Percentiles rank a stretch among this genome's conserved stretches.
Evolutionary conservation across 1,140 invertebrate species (phyloP).

Genomic region (Panagrolaimus sp.): DNA sequence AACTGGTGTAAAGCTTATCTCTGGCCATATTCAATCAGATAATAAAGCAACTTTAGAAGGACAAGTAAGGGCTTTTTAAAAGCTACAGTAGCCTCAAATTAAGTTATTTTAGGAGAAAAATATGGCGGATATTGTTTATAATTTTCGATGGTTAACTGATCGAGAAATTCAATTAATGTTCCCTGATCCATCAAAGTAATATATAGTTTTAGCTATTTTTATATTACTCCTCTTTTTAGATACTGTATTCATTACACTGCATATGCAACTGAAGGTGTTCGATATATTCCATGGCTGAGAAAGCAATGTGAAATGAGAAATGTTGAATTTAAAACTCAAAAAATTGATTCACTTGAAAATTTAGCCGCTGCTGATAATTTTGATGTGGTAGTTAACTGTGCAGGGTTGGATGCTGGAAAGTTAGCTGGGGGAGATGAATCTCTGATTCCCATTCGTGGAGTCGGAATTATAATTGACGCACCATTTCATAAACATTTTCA

Average conservation of each 20-base stretch:
- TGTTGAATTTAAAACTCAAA: too few relatives aligned
- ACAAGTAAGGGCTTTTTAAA: slow-evolving; percentile 22
- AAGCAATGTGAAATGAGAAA: slow-evolving; percentile 24
- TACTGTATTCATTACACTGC: slow-evolving; percentile 51
- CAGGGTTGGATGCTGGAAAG: slow-evolving; percentile 42
- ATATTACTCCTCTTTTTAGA: slow-evolving; percentile 28
- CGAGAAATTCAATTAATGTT: slow-evolving; percentile 43
- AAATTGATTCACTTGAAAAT: too few relatives aligned
- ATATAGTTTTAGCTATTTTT: slow-evolving; percentile 1
- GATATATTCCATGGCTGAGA: slow-evolving; percentile 48
- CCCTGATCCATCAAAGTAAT: slow-evolving; percentile 26
- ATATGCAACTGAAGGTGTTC: slow-evolving; percentile 47
- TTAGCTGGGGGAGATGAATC: slow-evolving; percentile 30
- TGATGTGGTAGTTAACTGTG: slow-evolving; percentile 49
- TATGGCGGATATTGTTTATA: slow-evolving; percentile 45
- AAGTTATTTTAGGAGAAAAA: slow-evolving; percentile 29
- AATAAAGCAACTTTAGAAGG: slow-evolving; percentile 29
- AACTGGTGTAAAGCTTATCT: slow-evolving; percentile 46
- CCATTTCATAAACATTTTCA: slow-evolving; percentile 43
- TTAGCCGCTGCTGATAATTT: slow-evolving; percentile 30
- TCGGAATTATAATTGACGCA: slow-evolving; percentile 26
- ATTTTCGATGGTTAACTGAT: slow-evolving; percentile 46
- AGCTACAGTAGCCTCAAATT: not conserved
- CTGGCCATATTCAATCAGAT: slow-evolving; percentile 50
- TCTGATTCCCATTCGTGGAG: slow-evolving; percentile 43